phyloP scores from a whole-genome alignment of 1,140 invertebrate species.

The Rhopalosiphum maidis region DNA sequence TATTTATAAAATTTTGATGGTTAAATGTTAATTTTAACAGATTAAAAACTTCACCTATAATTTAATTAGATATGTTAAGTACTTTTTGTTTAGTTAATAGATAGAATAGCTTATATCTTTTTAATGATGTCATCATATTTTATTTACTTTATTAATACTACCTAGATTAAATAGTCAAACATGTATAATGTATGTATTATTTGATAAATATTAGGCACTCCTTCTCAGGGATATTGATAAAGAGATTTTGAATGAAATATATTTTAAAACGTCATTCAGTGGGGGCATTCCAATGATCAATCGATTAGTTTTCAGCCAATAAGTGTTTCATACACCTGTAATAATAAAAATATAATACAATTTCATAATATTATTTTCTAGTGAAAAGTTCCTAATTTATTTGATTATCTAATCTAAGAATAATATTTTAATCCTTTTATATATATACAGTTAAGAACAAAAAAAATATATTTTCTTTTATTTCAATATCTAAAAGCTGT shows the following conservation, averaged over 20 bases:
- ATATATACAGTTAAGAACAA: not conserved
- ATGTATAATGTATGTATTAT: not conserved
- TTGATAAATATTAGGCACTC: constrained; percentile 28
- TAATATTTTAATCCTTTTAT: not conserved
- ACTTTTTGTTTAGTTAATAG: not conserved
- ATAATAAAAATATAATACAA: constrained; percentile 32
- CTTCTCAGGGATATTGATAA: constrained; percentile 45
- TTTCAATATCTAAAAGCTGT: not conserved
- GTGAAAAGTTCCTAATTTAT: constrained; percentile 32
- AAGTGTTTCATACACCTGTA: constrained; percentile 44
- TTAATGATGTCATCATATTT: not conserved
- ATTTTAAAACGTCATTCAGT: constrained; percentile 24
- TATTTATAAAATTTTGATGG: not conserved
- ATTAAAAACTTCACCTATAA: not conserved
- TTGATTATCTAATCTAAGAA: constrained; percentile 20
- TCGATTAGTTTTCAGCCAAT: constrained; percentile 47
- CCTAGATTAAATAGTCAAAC: constrained; percentile 44
- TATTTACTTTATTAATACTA: constrained; percentile 25
- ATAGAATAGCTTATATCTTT: constrained; percentile 1
- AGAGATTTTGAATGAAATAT: constrained; percentile 27
- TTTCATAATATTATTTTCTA: constrained; percentile 41
- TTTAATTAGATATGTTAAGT: not conserved
- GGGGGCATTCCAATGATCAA: constrained; percentile 47
- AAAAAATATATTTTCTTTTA: not conserved
- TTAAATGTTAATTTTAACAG: constrained; percentile 15